Conservation (phyloP, 2,113 vertebrate genomes). For the Sturnira hondurensis region DNA sequence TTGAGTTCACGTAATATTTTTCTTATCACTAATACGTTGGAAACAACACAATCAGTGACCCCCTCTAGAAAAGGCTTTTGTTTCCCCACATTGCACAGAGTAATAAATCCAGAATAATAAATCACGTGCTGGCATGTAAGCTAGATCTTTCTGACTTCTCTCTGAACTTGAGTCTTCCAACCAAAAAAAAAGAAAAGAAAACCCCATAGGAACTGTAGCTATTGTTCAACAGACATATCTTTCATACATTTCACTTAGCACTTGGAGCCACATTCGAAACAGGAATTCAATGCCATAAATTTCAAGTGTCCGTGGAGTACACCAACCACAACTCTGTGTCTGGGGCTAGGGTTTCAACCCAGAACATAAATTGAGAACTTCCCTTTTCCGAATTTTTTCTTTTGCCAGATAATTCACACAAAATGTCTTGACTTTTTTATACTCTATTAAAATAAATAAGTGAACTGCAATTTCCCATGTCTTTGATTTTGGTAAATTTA, state of each 20-base stretch:
- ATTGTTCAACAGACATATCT: constrained; percentile 42
- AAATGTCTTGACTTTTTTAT: background rate
- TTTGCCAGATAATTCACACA: background rate
- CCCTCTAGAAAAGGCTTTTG: constrained; percentile 2
- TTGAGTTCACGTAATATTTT: constrained; percentile 38
- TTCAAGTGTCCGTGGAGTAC: constrained; percentile 38
- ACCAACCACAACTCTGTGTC: background rate
- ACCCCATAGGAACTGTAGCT: constrained; percentile 42
- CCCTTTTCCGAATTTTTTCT: constrained; percentile 3
- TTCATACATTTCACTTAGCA: constrained; percentile 41
- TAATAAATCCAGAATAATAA: constrained; percentile 47
- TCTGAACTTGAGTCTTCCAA: background rate
- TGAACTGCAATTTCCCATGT: background rate
- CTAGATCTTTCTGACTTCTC: constrained; percentile 40
- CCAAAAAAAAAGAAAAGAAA: background rate
- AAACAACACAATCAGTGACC: constrained; percentile 63
- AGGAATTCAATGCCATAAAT: constrained; percentile 44
- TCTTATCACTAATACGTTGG: constrained; percentile 25
- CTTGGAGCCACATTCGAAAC: constrained; percentile 57
- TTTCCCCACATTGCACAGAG: constrained; percentile 22
- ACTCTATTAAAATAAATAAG: constrained; percentile 1
- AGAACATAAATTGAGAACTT: background rate
- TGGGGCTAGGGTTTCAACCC: background rate
- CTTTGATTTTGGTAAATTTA: background rate
- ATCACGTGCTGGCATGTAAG: constrained; percentile 32